Evolutionary conservation across 1,140 invertebrate species (phyloP), one percentile per base, ranked within the genome.

Genomic region (Drosophila burlai): DNA sequence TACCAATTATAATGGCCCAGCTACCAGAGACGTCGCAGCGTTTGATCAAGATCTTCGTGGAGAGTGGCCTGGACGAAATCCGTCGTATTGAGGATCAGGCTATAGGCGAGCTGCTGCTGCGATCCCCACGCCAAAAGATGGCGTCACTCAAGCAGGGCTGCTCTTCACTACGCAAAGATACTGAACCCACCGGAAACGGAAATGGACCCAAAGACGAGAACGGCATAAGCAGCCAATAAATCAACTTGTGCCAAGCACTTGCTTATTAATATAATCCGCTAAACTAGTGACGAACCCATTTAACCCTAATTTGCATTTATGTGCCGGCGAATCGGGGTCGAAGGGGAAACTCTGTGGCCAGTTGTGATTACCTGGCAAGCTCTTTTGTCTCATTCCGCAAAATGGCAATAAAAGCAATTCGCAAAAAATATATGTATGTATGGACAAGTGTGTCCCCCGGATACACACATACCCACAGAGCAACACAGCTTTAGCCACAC

Each of bases 271-370:
- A 90, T 85, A 90, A 90, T 85, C 85, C 81, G 50, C 66, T 60
- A 50, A 75, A 57, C 65, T 64, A 52, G 49, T 50, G 42, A 26
- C 68, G 66, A 61, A 65, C 75, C 57, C 74, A 82, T 74, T 90
- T 85, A 90, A 90, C 85, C 85, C 86, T 85, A 90, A 90, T 90
- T 90, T 90, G 85, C 85, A 90, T 90, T 90, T 90, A 90, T 90
- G 85, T 80, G 64, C 76, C 7, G 6, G 73, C 57, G 42, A 10
- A 65, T 54, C 69, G 64, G 75, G 65, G 77, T 52, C 21, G 21
- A 36, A 64, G 76, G 60, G 75, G 55, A 68, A 59, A 61, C 42
- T 42, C 49, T 49, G 69, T 43, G 72, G 80, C 46, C 54, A 72
- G 54, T 49, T 72, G 60, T 60, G 76, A 79, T 79, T 79, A 71